phyloP scores from a whole-genome alignment of 2,888 invertebrate genomes.

The Vesta saturnalis region DNA sequence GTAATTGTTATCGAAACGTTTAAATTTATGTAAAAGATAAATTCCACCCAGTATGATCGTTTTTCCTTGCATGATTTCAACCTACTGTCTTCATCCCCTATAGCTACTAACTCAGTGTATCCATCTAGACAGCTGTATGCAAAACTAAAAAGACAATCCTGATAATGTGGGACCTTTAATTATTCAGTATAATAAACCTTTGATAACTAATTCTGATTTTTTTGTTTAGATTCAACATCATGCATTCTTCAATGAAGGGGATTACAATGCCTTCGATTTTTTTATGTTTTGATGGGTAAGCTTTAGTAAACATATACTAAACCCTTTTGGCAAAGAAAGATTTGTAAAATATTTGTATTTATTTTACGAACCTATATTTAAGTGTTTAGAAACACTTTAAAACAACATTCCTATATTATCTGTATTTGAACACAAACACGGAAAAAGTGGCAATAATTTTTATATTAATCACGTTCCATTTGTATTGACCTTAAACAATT shows the following conservation, averaged over 20 bases:
- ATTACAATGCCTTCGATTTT: background rate
- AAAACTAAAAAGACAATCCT: too few relatives aligned
- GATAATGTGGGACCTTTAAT: too few relatives aligned
- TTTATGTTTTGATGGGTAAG: background rate
- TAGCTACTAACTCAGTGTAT: too few relatives aligned
- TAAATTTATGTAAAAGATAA: too few relatives aligned
- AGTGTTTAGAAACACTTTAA: background rate
- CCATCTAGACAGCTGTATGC: too few relatives aligned
- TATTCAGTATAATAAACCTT: too few relatives aligned
- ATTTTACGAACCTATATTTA: background rate
- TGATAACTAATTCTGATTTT: too few relatives aligned
- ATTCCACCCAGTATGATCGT: too few relatives aligned
- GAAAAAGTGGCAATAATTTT: constrained; percentile 1
- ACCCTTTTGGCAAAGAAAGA: background rate
- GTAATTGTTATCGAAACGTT: too few relatives aligned
- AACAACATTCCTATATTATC: background rate
- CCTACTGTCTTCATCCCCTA: too few relatives aligned
- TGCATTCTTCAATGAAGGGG: background rate
- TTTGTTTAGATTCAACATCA: background rate
- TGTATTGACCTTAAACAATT: background rate
- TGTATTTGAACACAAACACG: background rate
- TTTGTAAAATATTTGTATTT: background rate
- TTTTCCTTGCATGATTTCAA: too few relatives aligned
- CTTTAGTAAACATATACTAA: background rate
- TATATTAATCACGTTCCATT: background rate